Conservation (phyloP, 2,797 vertebrate species). For the Hippoglossus hippoglossus region DNA sequence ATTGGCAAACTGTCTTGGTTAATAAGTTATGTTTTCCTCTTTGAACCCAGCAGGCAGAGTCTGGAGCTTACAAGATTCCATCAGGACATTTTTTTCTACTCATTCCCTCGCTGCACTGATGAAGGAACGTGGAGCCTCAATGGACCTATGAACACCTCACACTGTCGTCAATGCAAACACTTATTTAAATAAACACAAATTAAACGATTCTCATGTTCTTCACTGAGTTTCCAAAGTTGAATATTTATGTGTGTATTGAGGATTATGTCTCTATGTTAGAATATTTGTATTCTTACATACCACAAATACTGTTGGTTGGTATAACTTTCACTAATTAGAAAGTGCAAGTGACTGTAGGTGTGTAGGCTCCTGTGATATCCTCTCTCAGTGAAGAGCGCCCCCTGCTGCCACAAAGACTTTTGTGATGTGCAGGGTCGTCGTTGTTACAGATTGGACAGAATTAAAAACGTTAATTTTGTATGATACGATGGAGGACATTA, state of each 20-base stretch:
- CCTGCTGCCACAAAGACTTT: too few species aligned
- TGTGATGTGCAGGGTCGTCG: too few species aligned
- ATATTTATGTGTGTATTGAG: too few species aligned
- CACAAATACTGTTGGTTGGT: not conserved
- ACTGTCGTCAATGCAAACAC: not conserved
- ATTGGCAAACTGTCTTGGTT: not conserved
- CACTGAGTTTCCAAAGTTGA: not conserved
- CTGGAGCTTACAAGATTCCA: not conserved
- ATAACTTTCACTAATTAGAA: not conserved
- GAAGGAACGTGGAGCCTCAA: constrained; percentile 29
- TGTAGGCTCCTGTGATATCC: not conserved
- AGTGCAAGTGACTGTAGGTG: not conserved
- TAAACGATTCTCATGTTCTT: constrained; percentile 1
- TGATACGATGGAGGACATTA: too few species aligned
- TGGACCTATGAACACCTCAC: constrained; percentile 1
- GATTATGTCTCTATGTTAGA: too few species aligned
- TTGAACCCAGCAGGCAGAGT: constrained; percentile 18
- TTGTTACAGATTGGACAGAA: too few species aligned
- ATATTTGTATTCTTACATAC: too few species aligned
- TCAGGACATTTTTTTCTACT: constrained; percentile 20
- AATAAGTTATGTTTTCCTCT: not conserved
- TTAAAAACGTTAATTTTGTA: too few species aligned
- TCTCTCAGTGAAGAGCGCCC: too few species aligned
- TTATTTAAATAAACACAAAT: constrained; percentile 62
- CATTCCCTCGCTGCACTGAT: constrained; percentile 36